Conservation (phyloP, 1,140 invertebrate genomes). For the Cyclina sinensis region DNA sequence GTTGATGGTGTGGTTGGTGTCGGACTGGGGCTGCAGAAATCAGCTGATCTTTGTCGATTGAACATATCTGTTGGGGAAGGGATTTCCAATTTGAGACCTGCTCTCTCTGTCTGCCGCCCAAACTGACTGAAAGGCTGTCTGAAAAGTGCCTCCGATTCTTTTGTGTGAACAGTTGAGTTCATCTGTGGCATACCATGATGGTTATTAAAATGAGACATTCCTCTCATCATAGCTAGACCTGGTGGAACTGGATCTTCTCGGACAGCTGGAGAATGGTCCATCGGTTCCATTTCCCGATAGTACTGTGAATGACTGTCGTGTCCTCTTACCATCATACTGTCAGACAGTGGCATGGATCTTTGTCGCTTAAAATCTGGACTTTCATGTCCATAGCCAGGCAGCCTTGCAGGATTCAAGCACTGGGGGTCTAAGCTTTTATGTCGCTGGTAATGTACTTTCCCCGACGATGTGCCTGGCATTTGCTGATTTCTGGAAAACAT, state of each 20-base stretch:
- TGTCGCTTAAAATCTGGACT: conserved; percentile 63
- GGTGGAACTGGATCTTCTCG: conserved; percentile 40
- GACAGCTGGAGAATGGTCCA: conserved; percentile 48
- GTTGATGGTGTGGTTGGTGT: conserved; percentile 57
- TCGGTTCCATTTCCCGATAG: conserved; percentile 49
- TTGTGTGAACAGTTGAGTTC: neutral
- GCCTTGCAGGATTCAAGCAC: neutral
- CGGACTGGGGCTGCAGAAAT: conserved; percentile 53
- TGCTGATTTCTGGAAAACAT: conserved; percentile 13
- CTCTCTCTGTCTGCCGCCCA: conserved; percentile 18
- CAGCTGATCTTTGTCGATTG: conserved; percentile 11
- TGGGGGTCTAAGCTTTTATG: conserved; percentile 41
- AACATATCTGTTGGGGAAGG: conserved; percentile 13
- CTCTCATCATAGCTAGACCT: conserved; percentile 34
- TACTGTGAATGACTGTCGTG: conserved; percentile 57
- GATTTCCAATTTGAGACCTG: conserved; percentile 48
- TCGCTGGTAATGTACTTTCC: conserved; percentile 9
- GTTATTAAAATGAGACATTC: conserved; percentile 30
- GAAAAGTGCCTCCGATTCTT: neutral
- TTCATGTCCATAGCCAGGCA: conserved; percentile 45
- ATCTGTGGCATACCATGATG: neutral
- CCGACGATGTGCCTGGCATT: neutral
- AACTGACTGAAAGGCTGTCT: conserved; percentile 20
- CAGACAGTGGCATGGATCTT: conserved; percentile 51
- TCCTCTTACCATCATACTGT: conserved; percentile 57